Base-by-base conservation (phyloP, 2,888 invertebrate species). In the Anthoptus insignis region DNA sequence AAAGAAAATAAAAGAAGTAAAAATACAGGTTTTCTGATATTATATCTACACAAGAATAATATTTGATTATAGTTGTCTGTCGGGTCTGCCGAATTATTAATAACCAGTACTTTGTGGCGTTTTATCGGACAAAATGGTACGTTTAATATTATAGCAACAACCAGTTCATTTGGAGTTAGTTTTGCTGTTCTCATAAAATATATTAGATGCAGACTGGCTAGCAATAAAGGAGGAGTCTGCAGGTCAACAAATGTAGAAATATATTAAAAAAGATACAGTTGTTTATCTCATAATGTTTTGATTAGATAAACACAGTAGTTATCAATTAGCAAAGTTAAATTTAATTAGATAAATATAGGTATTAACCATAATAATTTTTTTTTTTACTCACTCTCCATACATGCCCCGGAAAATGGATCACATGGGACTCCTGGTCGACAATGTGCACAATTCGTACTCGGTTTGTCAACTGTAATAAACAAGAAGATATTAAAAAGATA, bases 391-490 rank as follows among this genome's bases (percentile, higher is more conserved):
- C 97, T 97, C 95, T 96, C 96, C 82, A 97, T 95, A 87, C 97
- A 98, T 71, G 96, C 97, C 24, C 97, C 97, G 4, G 97, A 97
- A 61, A 95, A 94, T 21, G 96, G 96, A 84, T 97, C 96, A 79
- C 97, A 98, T 32, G 94, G 94, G 53, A 96, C 95, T 69, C 97
- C 97, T 34, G 96, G 95, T 63, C 97, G 96, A 81, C 97, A 97
- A 76, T 97, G 97, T 70, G 95, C 95, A 81, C 97, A 97, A 73
- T 95, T 96, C 8, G 85, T 79, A 27, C 81, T 73, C 11, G 85
- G 84, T 56, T 80, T 83, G 58, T 81, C 81, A 59, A 65, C 74
- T 74, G 66, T 24, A 64, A 50, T 50, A 64, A 16, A 45, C n/a
- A n/a, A n/a, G n/a, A n/a, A n/a, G n/a, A n/a, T n/a, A n/a, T n/a